Evolutionary conservation across 2,888 invertebrate species (phyloP).

Genomic region (Meganola albula): DNA sequence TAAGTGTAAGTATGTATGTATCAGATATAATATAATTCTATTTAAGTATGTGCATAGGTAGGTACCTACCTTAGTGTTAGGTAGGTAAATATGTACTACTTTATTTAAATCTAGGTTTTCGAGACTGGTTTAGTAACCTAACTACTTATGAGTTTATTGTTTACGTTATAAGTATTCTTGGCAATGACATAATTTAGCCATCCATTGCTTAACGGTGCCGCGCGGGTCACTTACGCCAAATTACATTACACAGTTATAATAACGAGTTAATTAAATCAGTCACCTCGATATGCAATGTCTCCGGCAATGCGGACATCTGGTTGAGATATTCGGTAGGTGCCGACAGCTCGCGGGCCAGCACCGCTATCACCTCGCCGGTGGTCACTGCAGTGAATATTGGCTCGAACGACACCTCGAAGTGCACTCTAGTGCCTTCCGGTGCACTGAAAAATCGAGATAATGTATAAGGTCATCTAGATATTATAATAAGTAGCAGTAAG

Average conservation of each 20-base stretch:
- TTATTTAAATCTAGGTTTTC: too few species aligned
- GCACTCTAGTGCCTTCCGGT: conserved; percentile 84
- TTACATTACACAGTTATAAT: background rate
- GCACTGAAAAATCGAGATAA: conserved; percentile 34
- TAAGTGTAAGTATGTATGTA: too few species aligned
- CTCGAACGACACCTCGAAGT: conserved; percentile 91
- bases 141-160: conserved; percentile 18
- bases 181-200: conserved; percentile 12
- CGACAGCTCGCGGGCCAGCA: conserved; percentile 81
- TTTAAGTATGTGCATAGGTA: too few species aligned
- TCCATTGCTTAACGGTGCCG: too few species aligned
- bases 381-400: conserved; percentile 83
- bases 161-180: conserved; percentile 25
- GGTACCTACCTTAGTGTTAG: too few species aligned
- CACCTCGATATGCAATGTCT: conserved; percentile 66
- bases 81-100: too few species aligned
- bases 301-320: conserved; percentile 46
- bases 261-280: conserved; percentile 3
- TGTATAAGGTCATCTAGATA: conserved; percentile 4
- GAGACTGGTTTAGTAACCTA: too few species aligned
- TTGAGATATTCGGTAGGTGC: conserved; percentile 55
- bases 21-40: too few species aligned
- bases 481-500: too few species aligned
- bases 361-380: conserved; percentile 80
- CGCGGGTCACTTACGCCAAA: too few species aligned